Evolutionary conservation across 2,888 invertebrate genomes (phyloP).

Genomic region (Aleiodes leptofemur): DNA sequence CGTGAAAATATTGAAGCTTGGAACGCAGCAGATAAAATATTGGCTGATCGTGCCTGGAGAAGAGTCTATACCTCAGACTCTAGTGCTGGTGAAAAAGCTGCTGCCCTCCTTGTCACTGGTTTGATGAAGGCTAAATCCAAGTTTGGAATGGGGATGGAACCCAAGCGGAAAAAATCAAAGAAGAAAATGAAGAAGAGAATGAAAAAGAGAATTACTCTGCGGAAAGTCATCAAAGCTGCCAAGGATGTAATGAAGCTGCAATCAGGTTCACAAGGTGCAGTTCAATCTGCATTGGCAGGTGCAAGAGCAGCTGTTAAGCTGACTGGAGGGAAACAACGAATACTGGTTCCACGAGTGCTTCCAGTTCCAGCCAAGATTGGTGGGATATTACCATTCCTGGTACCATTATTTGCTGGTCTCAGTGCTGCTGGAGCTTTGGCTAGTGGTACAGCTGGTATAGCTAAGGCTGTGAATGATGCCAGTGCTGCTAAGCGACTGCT

Average conservation of each 20-base stretch:
- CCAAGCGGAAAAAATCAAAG: slow-evolving; percentile 12
- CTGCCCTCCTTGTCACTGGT: slow-evolving; percentile 61
- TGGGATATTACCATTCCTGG: neutral
- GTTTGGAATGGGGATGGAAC: slow-evolving; percentile 37
- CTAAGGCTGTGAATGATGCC: slow-evolving; percentile 65
- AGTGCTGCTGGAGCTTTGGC: slow-evolving; percentile 41
- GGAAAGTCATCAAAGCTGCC: slow-evolving; percentile 37
- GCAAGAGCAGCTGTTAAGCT: slow-evolving; percentile 53
- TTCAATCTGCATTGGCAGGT: slow-evolving; percentile 53
- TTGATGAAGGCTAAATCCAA: slow-evolving; percentile 64
- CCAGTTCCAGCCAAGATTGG: neutral
- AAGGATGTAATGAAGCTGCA: slow-evolving; percentile 29
- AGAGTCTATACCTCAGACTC: slow-evolving; percentile 47
- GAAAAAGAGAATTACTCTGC: slow-evolving; percentile 28
- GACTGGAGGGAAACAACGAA: slow-evolving; percentile 53
- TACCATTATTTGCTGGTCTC: slow-evolving; percentile 7
- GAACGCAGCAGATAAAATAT: slow-evolving; percentile 35
- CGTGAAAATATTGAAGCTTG: slow-evolving; percentile 47
- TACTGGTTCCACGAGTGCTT: neutral
- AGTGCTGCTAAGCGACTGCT: slow-evolving; percentile 62
- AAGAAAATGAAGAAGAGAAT: slow-evolving; percentile 16
- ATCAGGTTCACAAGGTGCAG: slow-evolving; percentile 9
- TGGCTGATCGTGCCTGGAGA: slow-evolving; percentile 52
- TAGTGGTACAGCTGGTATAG: slow-evolving; percentile 66
- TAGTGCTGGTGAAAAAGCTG: slow-evolving; percentile 60